Evolutionary conservation across 2,797 vertebrate genomes (phyloP).

Genomic region (Falco berigora): DNA sequence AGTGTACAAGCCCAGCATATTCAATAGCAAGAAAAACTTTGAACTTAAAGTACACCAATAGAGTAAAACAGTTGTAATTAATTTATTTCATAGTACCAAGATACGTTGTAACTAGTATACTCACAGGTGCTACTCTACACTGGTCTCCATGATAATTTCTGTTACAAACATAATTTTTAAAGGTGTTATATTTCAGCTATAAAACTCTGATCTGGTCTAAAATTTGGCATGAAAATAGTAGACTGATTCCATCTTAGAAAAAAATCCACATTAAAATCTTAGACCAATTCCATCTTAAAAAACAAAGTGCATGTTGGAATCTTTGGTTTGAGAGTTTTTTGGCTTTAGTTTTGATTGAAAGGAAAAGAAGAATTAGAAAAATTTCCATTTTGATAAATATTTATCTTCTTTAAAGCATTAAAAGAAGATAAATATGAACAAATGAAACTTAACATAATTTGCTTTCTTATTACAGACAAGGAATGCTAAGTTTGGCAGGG

Average conservation of each 20-base stretch:
- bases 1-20: background rate
- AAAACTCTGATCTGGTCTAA: background rate
- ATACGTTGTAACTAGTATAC: background rate
- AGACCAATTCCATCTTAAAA: background rate
- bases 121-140: background rate
- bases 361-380: background rate
- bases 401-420: background rate
- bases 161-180: background rate
- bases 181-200: background rate
- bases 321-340: background rate
- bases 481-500: background rate
- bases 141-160: background rate
- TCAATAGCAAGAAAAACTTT: background rate
- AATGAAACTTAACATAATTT: background rate
- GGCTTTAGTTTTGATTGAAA: background rate
- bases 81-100: background rate
- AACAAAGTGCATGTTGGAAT: background rate
- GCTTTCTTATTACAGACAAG: background rate
- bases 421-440: background rate
- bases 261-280: background rate
- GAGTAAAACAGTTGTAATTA: background rate
- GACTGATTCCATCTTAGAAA: background rate
- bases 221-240: background rate
- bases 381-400: background rate
- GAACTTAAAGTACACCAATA: background rate